Conservation (phyloP, 2,113 vertebrate species). For the Plestiodon gilberti region DNA sequence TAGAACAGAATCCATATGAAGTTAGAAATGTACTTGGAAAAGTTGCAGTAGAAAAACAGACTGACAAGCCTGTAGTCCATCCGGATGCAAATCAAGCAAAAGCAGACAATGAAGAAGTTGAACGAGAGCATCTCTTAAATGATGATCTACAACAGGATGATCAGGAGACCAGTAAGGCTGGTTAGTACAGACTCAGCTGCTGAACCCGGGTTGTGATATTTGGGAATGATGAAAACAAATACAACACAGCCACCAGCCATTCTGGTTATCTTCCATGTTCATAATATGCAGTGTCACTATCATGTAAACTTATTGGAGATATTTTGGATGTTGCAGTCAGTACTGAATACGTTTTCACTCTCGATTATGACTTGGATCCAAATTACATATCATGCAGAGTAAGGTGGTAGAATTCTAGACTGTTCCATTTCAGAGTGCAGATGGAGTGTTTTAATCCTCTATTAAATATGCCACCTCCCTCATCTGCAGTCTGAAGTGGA, state of each 20-base stretch:
- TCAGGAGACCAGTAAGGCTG: constrained; percentile 8
- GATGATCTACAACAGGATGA: constrained; percentile 45
- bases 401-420: too few relatives aligned
- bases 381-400: too few relatives aligned
- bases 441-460: too few relatives aligned
- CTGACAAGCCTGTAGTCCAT: not conserved
- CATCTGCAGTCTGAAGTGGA: too few relatives aligned
- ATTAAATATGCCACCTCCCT: too few relatives aligned
- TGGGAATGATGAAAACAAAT: not conserved
- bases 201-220: not conserved
- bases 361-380: not conserved
- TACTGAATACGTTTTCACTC: not conserved
- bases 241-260: not conserved
- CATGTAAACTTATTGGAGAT: not conserved
- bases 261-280: not conserved
- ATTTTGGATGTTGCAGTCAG: not conserved
- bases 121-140: constrained; percentile 74
- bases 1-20: not conserved
- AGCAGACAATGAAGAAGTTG: constrained; percentile 58
- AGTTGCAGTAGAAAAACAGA: fast-evolving
- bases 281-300: not conserved
- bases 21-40: not conserved
- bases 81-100: constrained; percentile 34
- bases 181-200: constrained; percentile 53
- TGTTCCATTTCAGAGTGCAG: too few relatives aligned